Evolutionary conservation across 1,140 invertebrate genomes (phyloP).

Genomic region (Babylonia areolata): DNA sequence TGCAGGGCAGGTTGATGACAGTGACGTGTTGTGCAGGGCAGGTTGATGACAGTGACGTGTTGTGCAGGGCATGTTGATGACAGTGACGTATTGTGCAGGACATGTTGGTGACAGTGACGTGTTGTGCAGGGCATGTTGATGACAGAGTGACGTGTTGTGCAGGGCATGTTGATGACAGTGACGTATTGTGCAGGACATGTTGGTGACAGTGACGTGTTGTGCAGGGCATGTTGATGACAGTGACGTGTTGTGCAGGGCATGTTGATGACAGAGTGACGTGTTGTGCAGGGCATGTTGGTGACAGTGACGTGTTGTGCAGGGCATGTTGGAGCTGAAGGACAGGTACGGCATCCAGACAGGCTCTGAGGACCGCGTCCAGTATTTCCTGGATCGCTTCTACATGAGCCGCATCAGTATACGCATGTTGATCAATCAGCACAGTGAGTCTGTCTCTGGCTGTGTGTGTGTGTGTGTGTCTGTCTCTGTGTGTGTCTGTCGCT

Average conservation of each 20-base stretch:
- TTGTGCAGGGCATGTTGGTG: background rate
- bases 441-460: background rate
- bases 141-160: no score
- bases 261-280: background rate
- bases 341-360: conserved; percentile 88
- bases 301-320: conserved; percentile 73
- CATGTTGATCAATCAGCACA: conserved; percentile 92
- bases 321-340: conserved; percentile 97
- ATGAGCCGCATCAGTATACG: conserved; percentile 98
- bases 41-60: no score
- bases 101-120: no score
- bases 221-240: background rate
- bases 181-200: no score
- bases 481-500: background rate
- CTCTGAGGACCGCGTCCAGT: conserved; percentile 96
- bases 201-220: background rate
- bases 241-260: background rate
- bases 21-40: no score
- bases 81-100: no score
- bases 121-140: no score
- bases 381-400: conserved; percentile 98
- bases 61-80: no score
- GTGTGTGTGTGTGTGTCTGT: background rate
- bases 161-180: no score
- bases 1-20: no score